Evolutionary conservation across 2,113 vertebrate genomes (phyloP), one percentile per base, ranked within the genome.

Genomic region (Eonycteris spelaea): DNA sequence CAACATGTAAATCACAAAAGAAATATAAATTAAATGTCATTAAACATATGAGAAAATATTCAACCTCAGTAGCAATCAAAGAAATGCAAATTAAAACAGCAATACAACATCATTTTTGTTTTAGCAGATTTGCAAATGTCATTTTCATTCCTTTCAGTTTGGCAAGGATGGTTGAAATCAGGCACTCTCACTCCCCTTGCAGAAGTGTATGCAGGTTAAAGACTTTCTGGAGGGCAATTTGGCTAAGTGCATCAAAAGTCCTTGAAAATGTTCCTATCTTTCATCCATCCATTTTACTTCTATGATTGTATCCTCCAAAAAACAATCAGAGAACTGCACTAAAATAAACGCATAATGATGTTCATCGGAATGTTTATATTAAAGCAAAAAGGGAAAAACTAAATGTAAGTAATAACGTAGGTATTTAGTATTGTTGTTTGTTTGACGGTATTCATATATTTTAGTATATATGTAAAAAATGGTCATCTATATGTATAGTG

Each of bases 21-120:
- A 94, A 86, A 86, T 53, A 59, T 21, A 88, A 80, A 92, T 68
- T 75, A 96, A 86, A n/a, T 53, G 75, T 28, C n/a, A 77, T 91
- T 91, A 75, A 94, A 87, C 53, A 77, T 59, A 33, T 15, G 19
- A 83, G 77, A 91, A 94, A 77, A 86, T 73, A 86, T 22, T 94
- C 74, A 80, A 61, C 43, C 67, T 91, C 77, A 45, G 57, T 16
- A 48, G 26, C 38, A 79, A 78, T 63, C 63, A 68, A 91, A 91
- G 18, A 88, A 77, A 83, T 63, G 19, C 40, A 83, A 68, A 83
- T 68, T 83, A 91, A 74, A 93, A 82, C 28, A 91, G 30, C 24
- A 83, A 55, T 71, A 45, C 63, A 88, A 70, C 40, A 55, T 48
- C 51, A 83, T 71, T 77, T 74, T 48, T 63, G 43, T 40, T 53